Conservation (phyloP, 2,113 vertebrate genomes). For the Elgaria multicarinata region DNA sequence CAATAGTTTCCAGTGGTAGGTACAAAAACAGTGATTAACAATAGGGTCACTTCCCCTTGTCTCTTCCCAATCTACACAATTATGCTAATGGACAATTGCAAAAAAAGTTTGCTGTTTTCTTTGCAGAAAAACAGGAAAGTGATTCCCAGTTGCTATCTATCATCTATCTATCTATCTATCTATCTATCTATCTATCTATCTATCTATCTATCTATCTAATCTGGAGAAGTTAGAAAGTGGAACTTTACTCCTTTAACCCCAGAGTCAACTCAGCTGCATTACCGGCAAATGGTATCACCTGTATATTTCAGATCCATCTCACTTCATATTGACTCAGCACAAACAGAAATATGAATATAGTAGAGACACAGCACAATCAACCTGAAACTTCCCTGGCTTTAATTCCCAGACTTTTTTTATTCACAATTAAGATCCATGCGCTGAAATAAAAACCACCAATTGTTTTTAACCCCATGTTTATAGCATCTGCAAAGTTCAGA, state of each 20-base stretch:
- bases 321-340: background rate
- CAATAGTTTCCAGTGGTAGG: background rate
- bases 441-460: background rate
- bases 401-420: background rate
- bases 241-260: background rate
- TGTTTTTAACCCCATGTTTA: background rate
- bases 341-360: background rate
- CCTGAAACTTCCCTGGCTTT: background rate
- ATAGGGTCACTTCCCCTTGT: background rate
- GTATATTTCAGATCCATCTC: background rate
- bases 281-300: background rate
- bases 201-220: too few species aligned
- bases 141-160: background rate
- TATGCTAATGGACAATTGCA: background rate
- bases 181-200: too few species aligned
- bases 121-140: background rate
- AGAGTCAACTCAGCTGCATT: background rate
- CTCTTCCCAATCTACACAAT: background rate
- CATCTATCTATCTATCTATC: too few species aligned
- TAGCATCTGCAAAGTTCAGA: background rate
- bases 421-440: background rate
- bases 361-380: too few species aligned
- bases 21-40: background rate
- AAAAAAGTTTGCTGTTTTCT: background rate
- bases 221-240: background rate